Percentiles rank a stretch among this genome's conserved stretches.
Conservation (phyloP, 2,797 vertebrate species). For the Monodelphis domestica region DNA sequence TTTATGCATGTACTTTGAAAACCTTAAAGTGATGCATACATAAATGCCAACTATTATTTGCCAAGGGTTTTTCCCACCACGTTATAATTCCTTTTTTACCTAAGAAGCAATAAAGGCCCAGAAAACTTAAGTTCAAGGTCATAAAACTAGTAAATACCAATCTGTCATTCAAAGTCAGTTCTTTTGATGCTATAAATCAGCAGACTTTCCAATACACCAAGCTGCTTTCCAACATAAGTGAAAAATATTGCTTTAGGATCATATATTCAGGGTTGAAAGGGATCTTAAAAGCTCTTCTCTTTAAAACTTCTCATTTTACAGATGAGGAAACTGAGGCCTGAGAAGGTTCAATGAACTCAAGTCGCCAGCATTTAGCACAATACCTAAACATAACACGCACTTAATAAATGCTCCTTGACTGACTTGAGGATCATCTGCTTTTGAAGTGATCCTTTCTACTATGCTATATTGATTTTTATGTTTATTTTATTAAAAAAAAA, state of each 20-base stretch:
- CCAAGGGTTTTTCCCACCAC: not conserved
- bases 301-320: not conserved
- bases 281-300: not conserved
- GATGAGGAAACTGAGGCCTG: not conserved
- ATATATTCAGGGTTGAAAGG: not conserved
- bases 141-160: not conserved
- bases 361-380: not conserved
- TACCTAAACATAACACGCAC: not conserved
- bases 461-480: not conserved
- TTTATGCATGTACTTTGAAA: not conserved
- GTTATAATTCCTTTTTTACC: not conserved
- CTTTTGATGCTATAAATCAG: not conserved
- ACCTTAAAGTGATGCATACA: not conserved
- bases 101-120: not conserved
- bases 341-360: not conserved
- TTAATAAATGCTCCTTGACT: not conserved
- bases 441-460: not conserved
- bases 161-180: not conserved
- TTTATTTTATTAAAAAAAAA: not conserved
- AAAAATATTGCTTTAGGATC: too few species aligned
- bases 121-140: not conserved
- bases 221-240: not conserved
- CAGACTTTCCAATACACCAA: not conserved
- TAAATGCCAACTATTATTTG: not conserved
- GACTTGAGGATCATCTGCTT: not conserved